phyloP scores from a whole-genome alignment of 2,888 invertebrate genomes.

The Caenorhabditis sp. region DNA sequence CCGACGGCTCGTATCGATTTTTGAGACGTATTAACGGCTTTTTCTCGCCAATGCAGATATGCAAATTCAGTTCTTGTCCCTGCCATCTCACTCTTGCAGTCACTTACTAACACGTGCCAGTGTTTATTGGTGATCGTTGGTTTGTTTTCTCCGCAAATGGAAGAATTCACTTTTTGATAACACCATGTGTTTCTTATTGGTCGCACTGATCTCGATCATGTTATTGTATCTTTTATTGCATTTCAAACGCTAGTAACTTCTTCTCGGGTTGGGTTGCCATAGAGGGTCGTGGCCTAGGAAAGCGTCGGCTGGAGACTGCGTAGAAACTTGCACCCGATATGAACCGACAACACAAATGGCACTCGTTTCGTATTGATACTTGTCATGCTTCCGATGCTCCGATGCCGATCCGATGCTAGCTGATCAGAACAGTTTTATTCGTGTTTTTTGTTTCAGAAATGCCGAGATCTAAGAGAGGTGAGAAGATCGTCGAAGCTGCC shows the following conservation, averaged over 20 bases:
- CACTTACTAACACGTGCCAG: background rate
- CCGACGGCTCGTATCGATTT: constrained; percentile 33
- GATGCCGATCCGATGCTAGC: too few relatives aligned
- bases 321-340: background rate
- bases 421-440: background rate
- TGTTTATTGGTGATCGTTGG: constrained; percentile 6
- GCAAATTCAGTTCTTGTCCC: background rate
- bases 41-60: constrained; percentile 5
- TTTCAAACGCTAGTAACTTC: background rate
- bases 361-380: background rate
- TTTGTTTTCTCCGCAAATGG: background rate
- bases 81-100: background rate
- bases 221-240: background rate
- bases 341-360: background rate
- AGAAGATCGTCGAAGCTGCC: constrained; percentile 11
- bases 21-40: background rate
- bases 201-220: background rate
- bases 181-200: background rate
- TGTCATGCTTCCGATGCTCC: too few relatives aligned
- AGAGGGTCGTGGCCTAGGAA: constrained; percentile 5
- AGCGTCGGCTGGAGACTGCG: background rate
- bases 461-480: constrained; percentile 5
- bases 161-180: background rate
- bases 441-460: constrained; percentile 18
- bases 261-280: background rate